Evolutionary conservation across 1,140 invertebrate species (phyloP).

Genomic region (Drosophila nannoptera): DNA sequence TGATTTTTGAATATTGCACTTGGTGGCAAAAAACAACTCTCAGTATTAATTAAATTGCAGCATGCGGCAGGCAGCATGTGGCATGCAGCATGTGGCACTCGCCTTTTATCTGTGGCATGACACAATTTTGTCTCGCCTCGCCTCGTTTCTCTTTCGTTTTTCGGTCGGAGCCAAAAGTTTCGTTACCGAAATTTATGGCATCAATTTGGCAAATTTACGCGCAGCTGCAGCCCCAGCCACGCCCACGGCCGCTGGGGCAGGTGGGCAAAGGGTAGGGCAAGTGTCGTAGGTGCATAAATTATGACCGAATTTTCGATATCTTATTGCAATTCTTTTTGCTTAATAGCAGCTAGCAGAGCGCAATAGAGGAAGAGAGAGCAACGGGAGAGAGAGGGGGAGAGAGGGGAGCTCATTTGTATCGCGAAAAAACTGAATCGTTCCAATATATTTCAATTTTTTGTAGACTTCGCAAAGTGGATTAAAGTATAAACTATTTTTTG

Average conservation of each 20-base stretch:
- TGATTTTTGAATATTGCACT: slow-evolving; percentile 25
- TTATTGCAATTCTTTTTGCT: slow-evolving; percentile 37
- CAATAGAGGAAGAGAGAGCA: not conserved
- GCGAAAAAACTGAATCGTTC: not conserved
- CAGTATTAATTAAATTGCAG: slow-evolving; percentile 63
- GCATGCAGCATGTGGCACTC: slow-evolving; percentile 14
- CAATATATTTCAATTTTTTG: not conserved
- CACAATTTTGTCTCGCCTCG: slow-evolving; percentile 25
- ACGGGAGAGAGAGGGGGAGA: not conserved
- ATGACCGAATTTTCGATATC: slow-evolving; percentile 49
- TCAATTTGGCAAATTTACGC: slow-evolving; percentile 69
- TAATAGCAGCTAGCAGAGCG: not conserved
- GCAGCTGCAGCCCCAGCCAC: slow-evolving; percentile 31
- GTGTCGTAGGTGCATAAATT: slow-evolving; percentile 66
- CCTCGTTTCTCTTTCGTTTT: slow-evolving; percentile 2
- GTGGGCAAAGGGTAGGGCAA: slow-evolving; percentile 13
- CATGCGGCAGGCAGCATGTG: slow-evolving; percentile 6
- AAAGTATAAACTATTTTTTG: too few relatives aligned
- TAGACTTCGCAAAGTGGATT: too few relatives aligned
- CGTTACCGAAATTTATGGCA: slow-evolving; percentile 54
- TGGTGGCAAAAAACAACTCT: slow-evolving; percentile 32
- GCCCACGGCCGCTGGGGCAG: not conserved
- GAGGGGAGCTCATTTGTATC: not conserved
- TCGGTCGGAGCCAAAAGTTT: slow-evolving; percentile 34
- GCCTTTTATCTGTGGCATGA: slow-evolving; percentile 37